Evolutionary conservation across 1,140 invertebrate species (phyloP).

Genomic region (Euwallacea similis): DNA sequence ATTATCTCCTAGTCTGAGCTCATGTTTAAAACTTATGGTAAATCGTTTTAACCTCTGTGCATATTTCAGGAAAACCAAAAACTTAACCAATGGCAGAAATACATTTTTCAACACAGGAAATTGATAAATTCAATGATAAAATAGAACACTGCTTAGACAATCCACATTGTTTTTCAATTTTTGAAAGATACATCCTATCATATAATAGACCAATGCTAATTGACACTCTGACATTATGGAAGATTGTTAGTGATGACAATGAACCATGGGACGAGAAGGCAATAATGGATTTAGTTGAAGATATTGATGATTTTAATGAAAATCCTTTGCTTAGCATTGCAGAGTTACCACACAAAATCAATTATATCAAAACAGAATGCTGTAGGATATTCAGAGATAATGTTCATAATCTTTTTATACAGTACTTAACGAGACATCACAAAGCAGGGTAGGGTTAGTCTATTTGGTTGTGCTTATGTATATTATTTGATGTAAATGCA

Average conservation of each 20-base stretch:
- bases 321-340: conserved; percentile 28
- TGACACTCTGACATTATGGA: conserved; percentile 30
- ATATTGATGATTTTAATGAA: conserved; percentile 37
- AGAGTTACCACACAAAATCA: conserved; percentile 32
- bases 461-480: background rate
- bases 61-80: conserved; percentile 10
- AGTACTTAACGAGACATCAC: conserved; percentile 32
- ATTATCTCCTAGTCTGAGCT: background rate
- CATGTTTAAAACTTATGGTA: background rate
- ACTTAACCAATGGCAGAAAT: conserved; percentile 27
- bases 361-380: conserved; percentile 37
- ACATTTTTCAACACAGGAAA: conserved; percentile 30
- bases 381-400: conserved; percentile 35
- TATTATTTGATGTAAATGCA: background rate
- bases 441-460: conserved; percentile 14
- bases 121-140: conserved; percentile 29
- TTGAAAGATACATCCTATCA: conserved; percentile 17
- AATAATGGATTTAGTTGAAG: conserved; percentile 37
- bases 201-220: conserved; percentile 13
- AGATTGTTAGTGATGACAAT: conserved; percentile 13
- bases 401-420: conserved; percentile 28
- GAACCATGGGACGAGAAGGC: conserved; percentile 25
- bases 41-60: background rate
- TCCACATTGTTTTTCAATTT: conserved; percentile 25
- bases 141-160: conserved; percentile 33